phyloP scores from a whole-genome alignment of 2,113 vertebrate genomes.

The Cephalopterus ornatus region DNA sequence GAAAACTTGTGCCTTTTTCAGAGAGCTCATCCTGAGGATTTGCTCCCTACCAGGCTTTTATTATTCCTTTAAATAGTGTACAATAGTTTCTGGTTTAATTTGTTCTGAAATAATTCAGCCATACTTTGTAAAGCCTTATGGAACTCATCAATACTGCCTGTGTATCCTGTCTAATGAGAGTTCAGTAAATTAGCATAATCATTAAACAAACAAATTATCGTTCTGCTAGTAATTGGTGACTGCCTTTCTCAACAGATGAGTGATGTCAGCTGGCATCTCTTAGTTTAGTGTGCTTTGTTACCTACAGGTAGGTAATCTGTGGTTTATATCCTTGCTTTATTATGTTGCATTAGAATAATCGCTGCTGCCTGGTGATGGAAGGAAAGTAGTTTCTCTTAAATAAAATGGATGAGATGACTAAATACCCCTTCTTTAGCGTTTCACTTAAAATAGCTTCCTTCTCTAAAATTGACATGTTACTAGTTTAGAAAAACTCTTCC shows the following conservation, averaged over 20 bases:
- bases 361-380: not conserved
- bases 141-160: not conserved
- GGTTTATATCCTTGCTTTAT: not conserved
- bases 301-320: not conserved
- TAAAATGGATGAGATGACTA: not conserved
- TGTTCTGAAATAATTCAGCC: slow-evolving; percentile 8
- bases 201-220: slow-evolving; percentile 4
- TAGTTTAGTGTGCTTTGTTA: not conserved
- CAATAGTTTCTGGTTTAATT: not conserved
- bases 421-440: not conserved
- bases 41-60: not conserved
- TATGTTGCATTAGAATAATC: not conserved
- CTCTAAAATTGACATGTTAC: not conserved
- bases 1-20: too few species aligned
- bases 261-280: not conserved
- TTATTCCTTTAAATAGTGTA: not conserved
- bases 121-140: slow-evolving; percentile 6
- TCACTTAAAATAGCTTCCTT: slow-evolving; percentile 15
- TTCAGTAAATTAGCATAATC: slow-evolving; percentile 23
- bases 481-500: not conserved
- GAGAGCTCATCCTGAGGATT: not conserved
- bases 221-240: not conserved
- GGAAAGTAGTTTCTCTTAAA: not conserved
- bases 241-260: not conserved
- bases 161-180: not conserved